Evolutionary conservation across 2,797 vertebrate genomes (phyloP), one percentile per base, ranked within the genome.

Genomic region (Labroides dimidiatus): DNA sequence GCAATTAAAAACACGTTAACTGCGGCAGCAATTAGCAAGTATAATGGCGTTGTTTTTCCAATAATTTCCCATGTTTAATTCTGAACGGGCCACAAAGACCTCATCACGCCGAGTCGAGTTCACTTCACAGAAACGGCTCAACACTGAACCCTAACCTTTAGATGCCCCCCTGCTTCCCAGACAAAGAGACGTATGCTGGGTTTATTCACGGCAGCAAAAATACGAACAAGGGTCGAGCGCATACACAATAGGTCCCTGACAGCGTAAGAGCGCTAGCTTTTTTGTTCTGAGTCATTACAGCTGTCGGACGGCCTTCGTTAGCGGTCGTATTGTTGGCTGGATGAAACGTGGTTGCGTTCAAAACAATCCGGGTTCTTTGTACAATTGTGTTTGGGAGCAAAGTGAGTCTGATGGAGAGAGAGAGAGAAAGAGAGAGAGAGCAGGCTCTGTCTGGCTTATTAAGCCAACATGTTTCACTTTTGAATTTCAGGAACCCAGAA

Each of bases 1-100:
- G 71, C 79, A 70, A 78, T 79, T 71, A 68, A 73, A 81, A 77
- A 69, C n/a, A n/a, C 60, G 57, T 70, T 51, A 66, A 72, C 37
- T 49, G 41, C 44, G 23, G 61, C 59, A 37, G 63, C 71, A 78
- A 61, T 77, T 74, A 72, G 14, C 51, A 44, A 62, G 15, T 36
- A 44, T 17, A 27, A 21, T n/a, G n/a, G 42, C 49, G 62, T 12
- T 36, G 17, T 52, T 50, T 45, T 50, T 9, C 47, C 52, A 37
- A 50, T 64, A 24, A 58, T 42, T 9, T 13, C 12, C 48, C 24
- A 33, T 44, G 19, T 62, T 69, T 21, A 1, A 36, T 21, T 17
- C 43, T 39, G 49, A 66, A 69, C 21, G 15, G 51, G 44, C 66
- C 56, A 62, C 72, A 58, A 57, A 51, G 50, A 57, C 41, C 16